phyloP scores from a whole-genome alignment of 2,888 invertebrate genomes.

The Blomia tropicalis region DNA sequence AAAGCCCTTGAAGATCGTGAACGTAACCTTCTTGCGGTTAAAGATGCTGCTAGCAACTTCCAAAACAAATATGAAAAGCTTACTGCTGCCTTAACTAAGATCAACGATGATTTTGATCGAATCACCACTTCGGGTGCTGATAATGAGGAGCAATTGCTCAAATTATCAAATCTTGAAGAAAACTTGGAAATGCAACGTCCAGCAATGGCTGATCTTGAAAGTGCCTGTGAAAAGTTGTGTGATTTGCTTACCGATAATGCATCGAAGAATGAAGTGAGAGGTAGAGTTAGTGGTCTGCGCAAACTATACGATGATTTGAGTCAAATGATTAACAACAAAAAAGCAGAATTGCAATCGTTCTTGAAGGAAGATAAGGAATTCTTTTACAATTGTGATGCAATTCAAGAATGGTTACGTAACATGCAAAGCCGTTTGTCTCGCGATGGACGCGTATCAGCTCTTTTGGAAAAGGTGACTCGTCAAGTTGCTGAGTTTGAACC shows the following conservation, averaged over 20 bases:
- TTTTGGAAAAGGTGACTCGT: slow-evolving; percentile 59
- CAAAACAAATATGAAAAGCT: slow-evolving; percentile 68
- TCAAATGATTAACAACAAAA: slow-evolving; percentile 52
- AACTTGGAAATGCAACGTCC: slow-evolving; percentile 76
- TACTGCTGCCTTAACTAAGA: slow-evolving; percentile 66
- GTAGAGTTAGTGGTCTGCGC: slow-evolving; percentile 42
- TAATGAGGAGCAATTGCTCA: slow-evolving; percentile 67
- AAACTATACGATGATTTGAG: slow-evolving; percentile 72
- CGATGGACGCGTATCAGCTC: slow-evolving; percentile 64
- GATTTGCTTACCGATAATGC: slow-evolving; percentile 75
- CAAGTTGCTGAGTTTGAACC: slow-evolving; percentile 79
- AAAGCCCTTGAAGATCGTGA: slow-evolving; percentile 71
- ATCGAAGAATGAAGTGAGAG: slow-evolving; percentile 41
- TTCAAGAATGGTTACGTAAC: slow-evolving; percentile 66
- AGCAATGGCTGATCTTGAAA: slow-evolving; percentile 66
- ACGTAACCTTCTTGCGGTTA: slow-evolving; percentile 44
- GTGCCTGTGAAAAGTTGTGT: slow-evolving; percentile 68
- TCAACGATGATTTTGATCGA: slow-evolving; percentile 70
- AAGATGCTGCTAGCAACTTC: slow-evolving; percentile 75
- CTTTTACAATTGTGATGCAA: slow-evolving; percentile 41
- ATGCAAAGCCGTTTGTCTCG: slow-evolving; percentile 59
- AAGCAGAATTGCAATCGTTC: slow-evolving; percentile 74
- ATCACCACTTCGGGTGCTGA: slow-evolving; percentile 50
- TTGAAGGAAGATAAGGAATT: slow-evolving; percentile 71
- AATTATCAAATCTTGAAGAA: slow-evolving; percentile 68